phyloP scores from a whole-genome alignment of 2,888 invertebrate species.

The Chorisops tibialis region DNA sequence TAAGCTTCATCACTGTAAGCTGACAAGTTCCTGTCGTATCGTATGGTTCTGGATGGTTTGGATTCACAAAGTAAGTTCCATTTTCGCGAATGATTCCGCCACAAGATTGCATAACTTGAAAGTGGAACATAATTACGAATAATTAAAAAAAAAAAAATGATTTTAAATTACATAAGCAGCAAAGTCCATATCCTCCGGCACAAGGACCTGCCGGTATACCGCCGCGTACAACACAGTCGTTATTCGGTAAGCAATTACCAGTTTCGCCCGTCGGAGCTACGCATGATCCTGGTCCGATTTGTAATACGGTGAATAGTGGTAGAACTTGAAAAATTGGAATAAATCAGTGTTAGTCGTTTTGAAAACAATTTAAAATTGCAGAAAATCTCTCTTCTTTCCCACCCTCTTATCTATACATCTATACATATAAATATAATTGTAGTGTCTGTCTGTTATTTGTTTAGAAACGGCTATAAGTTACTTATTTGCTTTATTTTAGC shows the following conservation, averaged over 20 bases:
- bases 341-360: not conserved
- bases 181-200: conserved; percentile 57
- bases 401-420: too few species aligned
- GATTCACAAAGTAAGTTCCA: conserved; percentile 82
- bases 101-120: conserved; percentile 71
- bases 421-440: too few species aligned
- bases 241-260: conserved; percentile 71
- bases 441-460: too few species aligned
- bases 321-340: conserved; percentile 57
- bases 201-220: conserved; percentile 76
- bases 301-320: conserved; percentile 75
- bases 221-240: conserved; percentile 68
- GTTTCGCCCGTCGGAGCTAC: conserved; percentile 72
- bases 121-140: not conserved
- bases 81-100: conserved; percentile 76
- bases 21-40: conserved; percentile 83
- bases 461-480: too few species aligned
- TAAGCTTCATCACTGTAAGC: conserved; percentile 72
- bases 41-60: conserved; percentile 69
- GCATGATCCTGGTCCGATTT: conserved; percentile 74
- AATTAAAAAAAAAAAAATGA: not conserved
- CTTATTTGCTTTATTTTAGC: too few species aligned
- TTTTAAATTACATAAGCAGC: conserved; percentile 48
- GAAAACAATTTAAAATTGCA: not conserved
- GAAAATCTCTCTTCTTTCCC: too few species aligned